phyloP scores from a whole-genome alignment of 2,113 vertebrate genomes.

The Rallus limicola region DNA sequence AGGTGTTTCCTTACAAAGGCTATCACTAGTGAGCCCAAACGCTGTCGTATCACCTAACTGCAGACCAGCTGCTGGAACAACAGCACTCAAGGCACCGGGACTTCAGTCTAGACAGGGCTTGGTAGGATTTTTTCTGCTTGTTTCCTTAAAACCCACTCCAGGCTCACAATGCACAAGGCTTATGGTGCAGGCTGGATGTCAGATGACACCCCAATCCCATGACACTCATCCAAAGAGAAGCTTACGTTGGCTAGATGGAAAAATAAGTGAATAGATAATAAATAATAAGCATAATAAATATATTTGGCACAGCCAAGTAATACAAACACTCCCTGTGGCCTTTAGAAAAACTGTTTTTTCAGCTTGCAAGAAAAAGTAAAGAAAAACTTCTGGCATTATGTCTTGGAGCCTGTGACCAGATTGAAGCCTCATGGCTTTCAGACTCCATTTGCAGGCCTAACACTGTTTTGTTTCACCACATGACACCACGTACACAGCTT shows the following conservation, averaged over 20 bases:
- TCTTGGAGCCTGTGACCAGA: too few species aligned
- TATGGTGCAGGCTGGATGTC: not conserved
- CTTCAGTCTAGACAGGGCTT: not conserved
- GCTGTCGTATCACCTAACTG: not conserved
- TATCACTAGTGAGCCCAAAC: not conserved
- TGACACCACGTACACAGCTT: fast-evolving
- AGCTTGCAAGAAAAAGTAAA: not conserved
- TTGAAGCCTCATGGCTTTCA: fast-evolving
- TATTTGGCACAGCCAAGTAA: not conserved
- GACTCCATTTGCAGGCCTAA: not conserved
- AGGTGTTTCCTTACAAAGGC: not conserved
- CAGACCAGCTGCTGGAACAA: not conserved
- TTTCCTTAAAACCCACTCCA: not conserved
- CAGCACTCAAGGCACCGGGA: not conserved
- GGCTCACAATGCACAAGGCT: too few species aligned
- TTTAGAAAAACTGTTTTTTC: not conserved
- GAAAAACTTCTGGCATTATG: not conserved
- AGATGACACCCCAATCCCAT: not conserved
- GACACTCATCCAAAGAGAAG: not conserved
- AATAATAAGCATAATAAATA: not conserved
- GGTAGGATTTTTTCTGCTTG: not conserved
- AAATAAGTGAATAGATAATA: not conserved
- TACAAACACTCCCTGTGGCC: not conserved
- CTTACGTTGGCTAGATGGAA: not conserved
- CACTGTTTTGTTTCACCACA: not conserved